A percentile compares a stretch with the other conserved stretches of the same genome.
These are phyloP conservation scores for Clytia hemisphaerica DNA, from an alignment of 30 jellyfish, hydroid and myxozoan genomes.

Conservation along the genomic window DNA sequence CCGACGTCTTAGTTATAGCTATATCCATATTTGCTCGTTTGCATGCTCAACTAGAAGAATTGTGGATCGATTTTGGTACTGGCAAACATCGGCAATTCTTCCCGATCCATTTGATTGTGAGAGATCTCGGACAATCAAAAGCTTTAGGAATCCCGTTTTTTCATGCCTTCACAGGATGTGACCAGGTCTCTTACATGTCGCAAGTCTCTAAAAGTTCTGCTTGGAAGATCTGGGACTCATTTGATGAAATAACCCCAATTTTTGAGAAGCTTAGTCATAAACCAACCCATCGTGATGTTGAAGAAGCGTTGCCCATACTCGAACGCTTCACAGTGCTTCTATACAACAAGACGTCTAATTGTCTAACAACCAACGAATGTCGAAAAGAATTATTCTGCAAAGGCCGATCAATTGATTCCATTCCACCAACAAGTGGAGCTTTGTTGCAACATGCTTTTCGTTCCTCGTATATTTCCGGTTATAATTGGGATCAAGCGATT, in stretches of 20 bases:
- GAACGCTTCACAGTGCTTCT: background rate
- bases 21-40: too few species aligned
- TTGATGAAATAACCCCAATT: background rate
- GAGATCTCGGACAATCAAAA: background rate
- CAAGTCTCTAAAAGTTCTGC: constrained; percentile 5
- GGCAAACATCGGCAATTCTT: background rate
- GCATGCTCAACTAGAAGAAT: too few species aligned
- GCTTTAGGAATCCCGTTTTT: background rate
- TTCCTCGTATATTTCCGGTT: background rate
- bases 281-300: background rate
- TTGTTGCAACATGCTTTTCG: background rate
- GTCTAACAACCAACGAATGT: constrained; percentile 9
- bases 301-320: background rate
- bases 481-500: background rate
- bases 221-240: background rate
- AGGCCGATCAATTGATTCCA: background rate
- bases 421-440: constrained; percentile 4
- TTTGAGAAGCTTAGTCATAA: background rate
- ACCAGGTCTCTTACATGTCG: background rate
- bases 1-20: too few species aligned
- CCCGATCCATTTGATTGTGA: too few species aligned
- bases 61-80: background rate
- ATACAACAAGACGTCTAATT: background rate
- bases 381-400: constrained; percentile 6
- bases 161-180: constrained; percentile 9